Evolutionary conservation across 2,888 invertebrate genomes (phyloP).

Genomic region (Synanthedon vespiformis): DNA sequence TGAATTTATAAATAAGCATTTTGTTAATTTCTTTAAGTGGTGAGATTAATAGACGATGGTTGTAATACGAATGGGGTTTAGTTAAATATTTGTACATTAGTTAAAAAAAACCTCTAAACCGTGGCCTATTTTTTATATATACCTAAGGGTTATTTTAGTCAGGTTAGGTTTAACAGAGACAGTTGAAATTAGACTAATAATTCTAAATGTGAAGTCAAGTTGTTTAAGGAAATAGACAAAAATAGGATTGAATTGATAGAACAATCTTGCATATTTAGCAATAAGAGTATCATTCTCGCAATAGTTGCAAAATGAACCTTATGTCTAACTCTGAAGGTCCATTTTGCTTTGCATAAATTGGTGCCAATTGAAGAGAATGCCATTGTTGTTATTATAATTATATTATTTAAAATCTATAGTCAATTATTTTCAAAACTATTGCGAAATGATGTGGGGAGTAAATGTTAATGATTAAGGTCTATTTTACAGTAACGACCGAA

Average conservation of each 20-base stretch:
- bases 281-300: too few species aligned
- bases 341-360: too few species aligned
- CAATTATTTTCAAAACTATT: background rate
- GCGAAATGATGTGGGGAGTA: background rate
- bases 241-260: too few species aligned
- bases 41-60: constrained; percentile 21
- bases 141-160: background rate
- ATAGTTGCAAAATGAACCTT: too few species aligned
- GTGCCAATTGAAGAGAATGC: constrained; percentile 4
- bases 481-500: too few species aligned
- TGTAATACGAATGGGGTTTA: constrained; percentile 16
- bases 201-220: too few species aligned
- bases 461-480: background rate
- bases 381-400: constrained; percentile 5
- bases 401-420: background rate
- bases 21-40: constrained; percentile 14
- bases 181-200: background rate
- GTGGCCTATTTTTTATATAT: constrained; percentile 3
- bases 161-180: background rate
- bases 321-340: too few species aligned
- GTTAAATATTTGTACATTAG: constrained; percentile 10
- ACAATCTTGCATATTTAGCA: too few species aligned
- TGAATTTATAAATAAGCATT: constrained; percentile 20
- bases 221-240: too few species aligned
- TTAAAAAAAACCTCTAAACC: constrained; percentile 3